A percentile compares a stretch with the other conserved stretches of the same genome.
Evolutionary conservation across 2,113 vertebrate genomes (phyloP).

Genomic region (Percina caprodes): DNA sequence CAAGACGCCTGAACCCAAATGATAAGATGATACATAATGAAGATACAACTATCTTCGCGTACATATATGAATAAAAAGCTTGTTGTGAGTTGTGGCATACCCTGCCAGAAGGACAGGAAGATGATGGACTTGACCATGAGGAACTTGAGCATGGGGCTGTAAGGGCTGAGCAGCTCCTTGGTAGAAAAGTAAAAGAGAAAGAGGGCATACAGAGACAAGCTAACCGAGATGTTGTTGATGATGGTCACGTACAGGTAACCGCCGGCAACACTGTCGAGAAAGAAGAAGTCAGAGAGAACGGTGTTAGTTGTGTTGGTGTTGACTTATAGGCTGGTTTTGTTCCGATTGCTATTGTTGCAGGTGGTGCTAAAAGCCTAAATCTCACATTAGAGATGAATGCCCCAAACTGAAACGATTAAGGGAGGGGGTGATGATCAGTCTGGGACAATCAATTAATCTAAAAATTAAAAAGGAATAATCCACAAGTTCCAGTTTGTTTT

Average conservation of each 20-base stretch:
- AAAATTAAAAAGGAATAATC: neutral
- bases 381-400: slow-evolving; percentile 28
- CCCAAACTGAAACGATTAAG: neutral
- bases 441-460: slow-evolving; percentile 14
- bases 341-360: neutral
- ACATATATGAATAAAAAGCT: neutral
- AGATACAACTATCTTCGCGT: neutral
- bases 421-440: neutral
- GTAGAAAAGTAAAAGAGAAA: slow-evolving; percentile 97
- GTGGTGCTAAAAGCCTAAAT: neutral
- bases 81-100: slow-evolving; percentile 65
- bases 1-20: slow-evolving; percentile 88
- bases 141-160: slow-evolving; percentile 97
- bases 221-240: slow-evolving; percentile 97
- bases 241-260: slow-evolving; percentile 97
- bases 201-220: slow-evolving; percentile 95
- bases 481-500: neutral
- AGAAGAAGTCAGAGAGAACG: slow-evolving; percentile 15
- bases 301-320: neutral
- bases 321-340: neutral
- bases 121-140: slow-evolving; percentile 99
- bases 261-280: slow-evolving; percentile 86
- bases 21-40: fast-evolving
- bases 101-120: slow-evolving; percentile 99
- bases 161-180: slow-evolving; percentile 92